Base-by-base conservation (phyloP, 2,113 vertebrate species). In the Hyla sarda region DNA sequence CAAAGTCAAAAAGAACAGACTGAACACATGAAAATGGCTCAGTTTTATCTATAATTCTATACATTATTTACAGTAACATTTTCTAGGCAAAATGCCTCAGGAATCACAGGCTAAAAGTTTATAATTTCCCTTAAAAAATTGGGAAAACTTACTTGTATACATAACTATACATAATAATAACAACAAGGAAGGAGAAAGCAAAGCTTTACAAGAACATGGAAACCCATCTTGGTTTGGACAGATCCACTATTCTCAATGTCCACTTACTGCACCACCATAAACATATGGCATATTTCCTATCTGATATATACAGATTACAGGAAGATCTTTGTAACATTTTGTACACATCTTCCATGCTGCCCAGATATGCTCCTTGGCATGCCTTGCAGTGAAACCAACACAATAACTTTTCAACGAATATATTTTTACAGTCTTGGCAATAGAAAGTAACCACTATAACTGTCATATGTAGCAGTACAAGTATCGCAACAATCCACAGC, bases 21-120 rank as follows among this genome's bases (percentile, higher is more conserved):
- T 95, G 94, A 94, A 95, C 93, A 84, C 91, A 93, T 91, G 90
- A 89, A 92, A 9, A 88, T 95, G 93, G 93, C 93, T 95, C 94
- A 95, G 94, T 93, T 93, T 85, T 87, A 90, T 91, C 76, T 30
- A 88, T 92, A 95, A 95, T 94, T 48, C 1, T 95, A 95, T 95
- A 95, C 34, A 89, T 76, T 93, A 94, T 93, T 90, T 95, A 95
- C 95, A 94, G 78, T 71, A 89, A 23, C 76, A 87, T 56, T 56
- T 56, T 28, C 47, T 62, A 88, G 88, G 87, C 30, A 45, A 89
- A 91, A 77, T 41, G 0, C 12, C 71, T 32, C 13, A 3, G 41
- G n/a, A 84, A 62, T 84, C 72, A 50, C 72, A 84, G 69, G 47
- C 50, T 83, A 25, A 37, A 69, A 23, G 8, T 25, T 62, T 60